Base-by-base conservation (phyloP, 2,113 vertebrate genomes). In the Orthonyx spaldingii region DNA sequence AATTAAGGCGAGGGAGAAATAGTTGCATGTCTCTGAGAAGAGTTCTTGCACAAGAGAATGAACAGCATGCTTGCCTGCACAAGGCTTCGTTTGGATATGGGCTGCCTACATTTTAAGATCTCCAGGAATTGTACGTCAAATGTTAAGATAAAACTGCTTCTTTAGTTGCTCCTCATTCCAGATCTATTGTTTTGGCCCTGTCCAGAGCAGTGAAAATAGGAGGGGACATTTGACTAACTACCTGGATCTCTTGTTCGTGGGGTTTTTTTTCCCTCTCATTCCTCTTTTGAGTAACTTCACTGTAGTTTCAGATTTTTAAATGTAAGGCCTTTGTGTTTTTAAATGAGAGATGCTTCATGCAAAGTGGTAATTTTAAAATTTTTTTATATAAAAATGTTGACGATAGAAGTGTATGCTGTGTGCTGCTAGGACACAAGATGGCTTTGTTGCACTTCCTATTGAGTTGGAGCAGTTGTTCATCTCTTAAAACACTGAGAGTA, bases 201-300 rank as follows among this genome's bases (percentile, higher is more conserved):
- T 68, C 47, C 56, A 90, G 46, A 87, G 65, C 35, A 42, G 13
- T 42, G 35, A 75, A 79, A n/a, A 46, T 41, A 69, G 50, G 55
- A 71, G 26, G 8, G 7, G 14, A 85, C 33, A 15, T 60, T 55
- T 85, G 56, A 19, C 39, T 57, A 50, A 16, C 12, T 39, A 18
- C 8, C 8, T 83, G 68, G 20, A 60, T 50, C 4, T 72, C n/a
- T 33, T 77, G n/a, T 59, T 60, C n/a, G 13, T 75, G 60, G 8
- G 0, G 1, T 14, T 44, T 55, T 46, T 41, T 19, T 11, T 6
- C 2, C 4, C 12, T 6, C 32, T 22, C 3, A 17, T 37, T 87
- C 7, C 5, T 75, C 23, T 65, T 37, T n/a, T 87, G 6, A 28
- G 16, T 82, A 78, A 63, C 33, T 84, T 91, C 0, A 4, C 23